Conservation (phyloP, 2,113 vertebrate species). For the Etia nguti region DNA sequence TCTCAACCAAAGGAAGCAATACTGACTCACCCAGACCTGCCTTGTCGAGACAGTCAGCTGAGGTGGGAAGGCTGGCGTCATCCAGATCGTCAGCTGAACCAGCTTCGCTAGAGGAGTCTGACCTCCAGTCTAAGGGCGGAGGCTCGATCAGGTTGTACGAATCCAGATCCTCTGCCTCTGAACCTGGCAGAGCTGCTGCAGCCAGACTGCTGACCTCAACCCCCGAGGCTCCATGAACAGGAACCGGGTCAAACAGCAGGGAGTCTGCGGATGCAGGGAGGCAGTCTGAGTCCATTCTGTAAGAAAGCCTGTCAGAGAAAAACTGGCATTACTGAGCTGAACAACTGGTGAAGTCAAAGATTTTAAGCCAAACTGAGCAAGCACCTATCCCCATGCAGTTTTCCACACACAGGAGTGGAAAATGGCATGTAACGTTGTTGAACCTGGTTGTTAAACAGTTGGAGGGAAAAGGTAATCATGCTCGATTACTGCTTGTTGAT, state of each 20-base stretch:
- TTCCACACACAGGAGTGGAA: background rate
- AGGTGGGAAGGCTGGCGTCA: constrained; percentile 24
- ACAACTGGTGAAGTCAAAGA: background rate
- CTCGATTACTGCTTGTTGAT: background rate
- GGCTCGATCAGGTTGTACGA: constrained; percentile 64
- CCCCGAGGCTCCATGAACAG: background rate
- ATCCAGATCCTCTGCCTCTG: constrained; percentile 60
- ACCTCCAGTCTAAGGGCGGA: constrained; percentile 77
- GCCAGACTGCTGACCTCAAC: background rate
- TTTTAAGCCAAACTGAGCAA: background rate
- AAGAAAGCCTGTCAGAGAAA: background rate
- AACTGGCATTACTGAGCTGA: background rate
- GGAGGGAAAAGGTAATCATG: background rate
- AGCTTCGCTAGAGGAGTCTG: constrained; percentile 70
- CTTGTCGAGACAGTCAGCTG: constrained; percentile 25
- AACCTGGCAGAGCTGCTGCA: background rate
- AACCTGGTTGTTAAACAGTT: background rate
- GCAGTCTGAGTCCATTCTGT: constrained; percentile 46
- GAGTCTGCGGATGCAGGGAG: background rate
- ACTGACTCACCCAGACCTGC: background rate
- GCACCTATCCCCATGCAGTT: background rate
- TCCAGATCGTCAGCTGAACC: constrained; percentile 51
- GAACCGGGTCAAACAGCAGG: background rate
- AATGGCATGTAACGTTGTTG: background rate
- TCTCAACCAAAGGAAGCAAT: background rate